Percentiles rank a stretch among this genome's conserved stretches.
phyloP scores from a whole-genome alignment of 2,888 invertebrate species.

The Heliconius ethilla region DNA sequence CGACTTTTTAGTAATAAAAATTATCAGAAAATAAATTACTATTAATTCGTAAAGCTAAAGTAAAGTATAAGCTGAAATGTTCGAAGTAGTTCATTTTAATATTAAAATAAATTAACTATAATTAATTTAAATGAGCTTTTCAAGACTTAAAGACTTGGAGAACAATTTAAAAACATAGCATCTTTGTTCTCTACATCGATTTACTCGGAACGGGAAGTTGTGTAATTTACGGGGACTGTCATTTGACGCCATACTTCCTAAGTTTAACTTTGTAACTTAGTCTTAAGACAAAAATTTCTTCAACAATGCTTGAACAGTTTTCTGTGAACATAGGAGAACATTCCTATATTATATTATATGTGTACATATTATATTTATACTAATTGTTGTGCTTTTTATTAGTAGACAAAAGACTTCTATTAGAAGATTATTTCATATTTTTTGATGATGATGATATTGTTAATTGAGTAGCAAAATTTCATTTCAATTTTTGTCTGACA shows the following conservation, averaged over 20 bases:
- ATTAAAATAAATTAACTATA: background rate
- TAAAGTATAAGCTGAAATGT: background rate
- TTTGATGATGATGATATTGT: too few relatives aligned
- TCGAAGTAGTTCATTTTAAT: background rate
- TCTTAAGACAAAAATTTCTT: conserved; percentile 33
- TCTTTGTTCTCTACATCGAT: conserved; percentile 11
- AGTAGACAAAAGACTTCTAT: too few relatives aligned
- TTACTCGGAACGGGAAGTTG: conserved; percentile 23
- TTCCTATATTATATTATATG: too few relatives aligned
- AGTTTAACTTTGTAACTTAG: conserved; percentile 34
- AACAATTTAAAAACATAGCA: background rate
- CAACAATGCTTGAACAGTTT: conserved; percentile 36
- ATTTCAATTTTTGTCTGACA: too few relatives aligned
- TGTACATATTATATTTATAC: too few relatives aligned
- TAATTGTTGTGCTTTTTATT: too few relatives aligned
- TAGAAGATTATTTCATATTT: too few relatives aligned
- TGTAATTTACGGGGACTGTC: conserved; percentile 31
- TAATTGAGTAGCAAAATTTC: too few relatives aligned
- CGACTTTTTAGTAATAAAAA: background rate
- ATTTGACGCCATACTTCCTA: conserved; percentile 35
- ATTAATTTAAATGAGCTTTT: conserved; percentile 3
- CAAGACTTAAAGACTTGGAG: background rate
- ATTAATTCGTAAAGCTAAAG: too few relatives aligned
- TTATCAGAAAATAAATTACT: background rate
- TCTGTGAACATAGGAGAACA: background rate